A percentile compares a stretch with the other conserved stretches of the same genome.
Conservation (phyloP, 1,140 invertebrate genomes). For the Atta colombica region DNA sequence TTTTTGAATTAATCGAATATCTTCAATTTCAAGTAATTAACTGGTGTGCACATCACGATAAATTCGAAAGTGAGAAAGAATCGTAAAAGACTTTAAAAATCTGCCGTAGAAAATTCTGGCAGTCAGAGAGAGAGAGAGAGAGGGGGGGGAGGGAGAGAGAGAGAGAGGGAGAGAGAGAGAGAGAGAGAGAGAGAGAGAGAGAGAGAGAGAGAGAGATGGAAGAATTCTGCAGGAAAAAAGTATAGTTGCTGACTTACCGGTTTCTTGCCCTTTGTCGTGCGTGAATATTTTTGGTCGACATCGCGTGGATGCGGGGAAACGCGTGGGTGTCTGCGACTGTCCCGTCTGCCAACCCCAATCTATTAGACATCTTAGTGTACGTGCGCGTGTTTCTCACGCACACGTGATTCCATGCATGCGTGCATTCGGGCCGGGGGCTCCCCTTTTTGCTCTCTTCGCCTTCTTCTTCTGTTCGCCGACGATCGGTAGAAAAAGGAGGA, state of each 20-base stretch:
- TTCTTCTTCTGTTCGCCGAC: constrained; percentile 58
- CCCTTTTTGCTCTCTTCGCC: constrained; percentile 55
- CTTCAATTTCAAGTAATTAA: neutral
- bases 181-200: neutral
- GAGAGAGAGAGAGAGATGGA: constrained; percentile 65
- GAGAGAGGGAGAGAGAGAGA: too few relatives aligned
- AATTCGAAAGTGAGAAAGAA: constrained; percentile 26
- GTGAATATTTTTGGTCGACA: constrained; percentile 78
- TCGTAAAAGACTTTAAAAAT: constrained; percentile 22
- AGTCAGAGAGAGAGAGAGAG: too few relatives aligned
- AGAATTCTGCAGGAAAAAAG: constrained; percentile 70
- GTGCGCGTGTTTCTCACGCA: constrained; percentile 57
- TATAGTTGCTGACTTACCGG: constrained; percentile 74
- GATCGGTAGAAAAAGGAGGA: constrained; percentile 26
- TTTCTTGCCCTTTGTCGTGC: constrained; percentile 79
- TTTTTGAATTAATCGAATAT: neutral
- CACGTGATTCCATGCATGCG: constrained; percentile 39
- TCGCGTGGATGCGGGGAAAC: constrained; percentile 73
- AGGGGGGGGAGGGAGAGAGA: rapidly evolving
- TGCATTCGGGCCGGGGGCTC: constrained; percentile 36
- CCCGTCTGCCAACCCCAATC: constrained; percentile 75
- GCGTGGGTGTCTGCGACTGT: constrained; percentile 77
- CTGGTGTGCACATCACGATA: neutral
- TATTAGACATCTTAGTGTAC: constrained; percentile 70
- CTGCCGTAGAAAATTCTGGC: neutral